A percentile compares a stretch with the other conserved stretches of the same genome.
Evolutionary conservation across 2,113 vertebrate genomes (phyloP).

Genomic region (mouse (Mus musculus)): GRCm39 chr7:51581001-51581500

Average conservation of each 20-base stretch:
- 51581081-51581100: slow-evolving; percentile 83
- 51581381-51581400: not conserved
- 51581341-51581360: not conserved
- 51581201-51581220: slow-evolving; percentile 44
- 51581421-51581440: slow-evolving; percentile 73
- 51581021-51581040: not conserved
- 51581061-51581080: slow-evolving; percentile 58
- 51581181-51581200: slow-evolving; percentile 83
- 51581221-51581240: slow-evolving; percentile 60
- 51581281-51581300: not conserved
- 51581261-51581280: slow-evolving; percentile 85
- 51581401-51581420: slow-evolving; percentile 84
- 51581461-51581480: not conserved
- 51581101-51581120: slow-evolving; percentile 87
- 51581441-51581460: slow-evolving; percentile 59
- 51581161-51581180: slow-evolving; percentile 86
- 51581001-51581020: not conserved
- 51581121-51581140: slow-evolving; percentile 79
- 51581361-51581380: not conserved
- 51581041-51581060: not conserved
- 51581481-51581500: slow-evolving; percentile 76
- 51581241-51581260: slow-evolving; percentile 56
- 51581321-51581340: not conserved
- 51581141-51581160: slow-evolving; percentile 82
- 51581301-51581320: not conserved